Conservation (phyloP, 2,797 vertebrate species). For the Mycteria americana region DNA sequence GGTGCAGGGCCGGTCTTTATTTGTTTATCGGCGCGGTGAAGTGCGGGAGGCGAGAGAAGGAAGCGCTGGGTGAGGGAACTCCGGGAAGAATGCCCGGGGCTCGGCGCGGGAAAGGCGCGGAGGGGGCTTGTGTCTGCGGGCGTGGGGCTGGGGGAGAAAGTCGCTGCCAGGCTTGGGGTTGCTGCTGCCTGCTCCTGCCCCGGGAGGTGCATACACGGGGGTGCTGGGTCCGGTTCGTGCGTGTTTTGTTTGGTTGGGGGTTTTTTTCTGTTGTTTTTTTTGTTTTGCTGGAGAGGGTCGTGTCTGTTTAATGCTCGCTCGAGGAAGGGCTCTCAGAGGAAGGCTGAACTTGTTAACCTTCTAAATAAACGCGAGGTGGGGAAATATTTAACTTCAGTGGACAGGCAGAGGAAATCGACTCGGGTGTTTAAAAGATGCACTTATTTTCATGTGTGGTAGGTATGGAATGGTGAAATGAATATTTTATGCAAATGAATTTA, state of each 20-base stretch:
- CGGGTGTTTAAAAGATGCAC: background rate
- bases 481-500: background rate
- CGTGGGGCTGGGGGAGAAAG: background rate
- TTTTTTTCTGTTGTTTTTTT: no score
- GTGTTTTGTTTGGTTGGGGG: background rate
- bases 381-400: background rate
- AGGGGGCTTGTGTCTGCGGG: background rate
- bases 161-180: background rate
- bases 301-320: accelerated
- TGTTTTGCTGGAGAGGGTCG: background rate
- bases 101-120: background rate
- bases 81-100: background rate
- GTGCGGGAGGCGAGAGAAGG: background rate
- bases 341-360: background rate
- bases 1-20: background rate
- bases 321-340: background rate
- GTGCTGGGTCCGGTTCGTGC: no score
- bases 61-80: background rate
- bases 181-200: background rate
- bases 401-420: background rate
- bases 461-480: background rate
- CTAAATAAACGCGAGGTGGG: background rate
- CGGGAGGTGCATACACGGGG: no score
- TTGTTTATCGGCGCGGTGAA: accelerated
- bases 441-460: background rate